Conservation (phyloP, 2,888 invertebrate species). For the Mystacides longicornis region DNA sequence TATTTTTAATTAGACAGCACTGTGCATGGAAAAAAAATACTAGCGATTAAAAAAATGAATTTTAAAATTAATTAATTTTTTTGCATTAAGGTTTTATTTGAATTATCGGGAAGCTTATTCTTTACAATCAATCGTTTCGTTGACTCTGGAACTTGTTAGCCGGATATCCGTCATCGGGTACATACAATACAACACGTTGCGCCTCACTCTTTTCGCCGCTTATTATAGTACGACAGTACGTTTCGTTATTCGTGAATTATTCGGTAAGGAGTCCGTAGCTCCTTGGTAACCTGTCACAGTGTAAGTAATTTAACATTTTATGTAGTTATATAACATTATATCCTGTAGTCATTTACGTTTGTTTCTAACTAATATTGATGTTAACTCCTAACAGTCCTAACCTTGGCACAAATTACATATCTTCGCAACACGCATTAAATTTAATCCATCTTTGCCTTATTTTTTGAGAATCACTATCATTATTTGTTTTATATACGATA, state of each 20-base stretch:
- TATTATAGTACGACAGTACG: slow-evolving; percentile 25
- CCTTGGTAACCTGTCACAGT: slow-evolving; percentile 52
- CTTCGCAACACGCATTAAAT: no score
- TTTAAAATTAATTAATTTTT: no score
- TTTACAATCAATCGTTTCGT: background rate
- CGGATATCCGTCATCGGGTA: slow-evolving; percentile 45
- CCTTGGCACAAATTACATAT: no score
- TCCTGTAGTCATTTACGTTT: background rate
- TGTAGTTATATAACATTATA: no score
- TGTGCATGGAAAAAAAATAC: no score
- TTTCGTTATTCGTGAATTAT: slow-evolving; percentile 49
- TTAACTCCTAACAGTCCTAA: slow-evolving; percentile 6
- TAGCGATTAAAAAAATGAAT: no score
- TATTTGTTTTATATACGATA: no score
- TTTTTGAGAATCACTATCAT: no score
- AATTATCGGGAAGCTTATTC: no score
- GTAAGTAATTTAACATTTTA: slow-evolving; percentile 36
- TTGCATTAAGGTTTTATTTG: no score
- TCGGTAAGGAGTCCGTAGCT: slow-evolving; percentile 51
- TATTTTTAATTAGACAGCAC: no score
- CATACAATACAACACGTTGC: slow-evolving; percentile 47
- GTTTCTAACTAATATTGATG: background rate
- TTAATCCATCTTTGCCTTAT: no score
- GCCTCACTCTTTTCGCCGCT: slow-evolving; percentile 36
- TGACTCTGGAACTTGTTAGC: slow-evolving; percentile 16